phyloP scores from a whole-genome alignment of 64 coral and sea anemone genomes.

The Astreopora myriophthalma region DNA sequence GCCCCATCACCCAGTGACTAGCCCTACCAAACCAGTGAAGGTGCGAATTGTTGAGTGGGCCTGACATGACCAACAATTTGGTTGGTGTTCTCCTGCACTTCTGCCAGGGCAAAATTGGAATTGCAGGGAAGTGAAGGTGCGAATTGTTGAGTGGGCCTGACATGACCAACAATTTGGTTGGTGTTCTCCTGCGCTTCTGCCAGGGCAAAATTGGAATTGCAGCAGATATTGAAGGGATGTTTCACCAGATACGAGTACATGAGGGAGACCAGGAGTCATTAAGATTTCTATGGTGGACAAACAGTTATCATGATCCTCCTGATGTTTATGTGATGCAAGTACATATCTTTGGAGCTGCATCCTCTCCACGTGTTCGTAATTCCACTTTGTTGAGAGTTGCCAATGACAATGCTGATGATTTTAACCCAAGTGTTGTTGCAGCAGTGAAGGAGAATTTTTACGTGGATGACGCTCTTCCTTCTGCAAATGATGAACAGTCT shows the following conservation, averaged over 20 bases:
- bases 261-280: constrained; percentile 55
- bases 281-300: constrained; percentile 77
- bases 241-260: constrained; percentile 57
- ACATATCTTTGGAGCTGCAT: constrained; percentile 31
- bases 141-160: constrained; percentile 70
- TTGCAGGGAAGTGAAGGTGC: constrained; percentile 28
- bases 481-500: background rate
- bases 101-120: constrained; percentile 13
- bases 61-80: constrained; percentile 47
- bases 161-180: constrained; percentile 55
- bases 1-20: constrained; percentile 36
- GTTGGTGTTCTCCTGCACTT: constrained; percentile 63
- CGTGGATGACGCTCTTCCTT: constrained; percentile 61
- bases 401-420: constrained; percentile 62
- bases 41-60: constrained; percentile 47
- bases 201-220: constrained; percentile 37
- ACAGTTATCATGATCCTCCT: background rate
- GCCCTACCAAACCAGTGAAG: constrained; percentile 61
- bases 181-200: constrained; percentile 58
- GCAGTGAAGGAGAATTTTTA: constrained; percentile 60
- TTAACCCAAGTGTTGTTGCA: background rate
- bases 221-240: constrained; percentile 65
- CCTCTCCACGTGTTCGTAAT: no score
- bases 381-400: background rate
- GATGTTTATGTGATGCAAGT: constrained; percentile 62